phyloP scores from a whole-genome alignment of 2,888 invertebrate species.

The Agapetus fuscipes region DNA sequence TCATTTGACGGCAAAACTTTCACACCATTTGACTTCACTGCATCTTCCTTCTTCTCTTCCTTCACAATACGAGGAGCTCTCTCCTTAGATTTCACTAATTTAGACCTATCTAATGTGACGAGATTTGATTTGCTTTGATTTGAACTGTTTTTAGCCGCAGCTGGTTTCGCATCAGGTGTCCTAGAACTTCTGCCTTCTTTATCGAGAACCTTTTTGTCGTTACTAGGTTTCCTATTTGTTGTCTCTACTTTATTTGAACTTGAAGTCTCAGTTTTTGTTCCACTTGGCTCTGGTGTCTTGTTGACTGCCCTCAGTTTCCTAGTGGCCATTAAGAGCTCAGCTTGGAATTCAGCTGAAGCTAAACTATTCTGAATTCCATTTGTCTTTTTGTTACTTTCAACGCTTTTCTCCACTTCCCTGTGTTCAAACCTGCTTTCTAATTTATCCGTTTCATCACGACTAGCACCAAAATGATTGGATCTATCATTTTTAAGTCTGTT shows the following conservation, averaged over 20 bases:
- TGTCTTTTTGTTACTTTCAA: conserved; percentile 16
- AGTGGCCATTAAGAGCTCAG: conserved; percentile 43
- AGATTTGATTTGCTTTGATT: conserved; percentile 13
- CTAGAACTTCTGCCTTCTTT: conserved; percentile 23
- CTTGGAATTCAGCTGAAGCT: conserved; percentile 40
- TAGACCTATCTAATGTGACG: conserved; percentile 17
- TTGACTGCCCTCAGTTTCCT: conserved; percentile 39
- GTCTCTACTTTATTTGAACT: conserved; percentile 23
- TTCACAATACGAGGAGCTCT: conserved; percentile 6
- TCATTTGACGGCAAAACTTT: conserved; percentile 29
- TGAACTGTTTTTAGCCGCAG: conserved; percentile 6
- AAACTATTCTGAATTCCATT: conserved; percentile 7
- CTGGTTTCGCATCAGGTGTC: conserved; percentile 8
- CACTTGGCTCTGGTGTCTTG: conserved; percentile 6
- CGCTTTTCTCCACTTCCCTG: conserved; percentile 11
- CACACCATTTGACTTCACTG: conserved; percentile 10
- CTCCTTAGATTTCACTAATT: conserved; percentile 10
- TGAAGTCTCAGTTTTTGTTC: conserved; percentile 33
- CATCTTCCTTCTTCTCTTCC: conserved; percentile 13
- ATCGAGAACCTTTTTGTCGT: conserved; percentile 32
- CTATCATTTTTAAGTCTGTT: conserved; percentile 19
- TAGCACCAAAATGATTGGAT: conserved; percentile 14
- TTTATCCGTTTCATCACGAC: conserved; percentile 14
- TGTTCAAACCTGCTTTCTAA: conserved; percentile 13
- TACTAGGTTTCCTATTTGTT: conserved; percentile 30